Percentiles rank a stretch among this genome's conserved stretches.
Evolutionary conservation across 2,888 invertebrate genomes (phyloP).

Genomic region (Aphodius granarius): DNA sequence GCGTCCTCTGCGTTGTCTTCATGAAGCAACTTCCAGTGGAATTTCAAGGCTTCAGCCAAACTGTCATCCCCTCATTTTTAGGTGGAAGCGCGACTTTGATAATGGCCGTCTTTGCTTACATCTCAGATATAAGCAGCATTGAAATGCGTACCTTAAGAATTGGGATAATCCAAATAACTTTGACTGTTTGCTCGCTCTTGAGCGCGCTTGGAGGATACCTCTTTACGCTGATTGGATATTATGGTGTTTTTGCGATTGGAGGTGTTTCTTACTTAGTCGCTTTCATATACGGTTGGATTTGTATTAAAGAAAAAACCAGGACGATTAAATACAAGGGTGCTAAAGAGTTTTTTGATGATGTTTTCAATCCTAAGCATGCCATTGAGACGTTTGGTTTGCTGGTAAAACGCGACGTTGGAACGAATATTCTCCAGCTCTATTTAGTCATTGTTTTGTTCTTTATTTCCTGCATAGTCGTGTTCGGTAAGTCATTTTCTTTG

Average conservation of each 20-base stretch:
- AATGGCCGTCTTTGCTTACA: slow-evolving; percentile 51
- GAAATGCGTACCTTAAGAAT: slow-evolving; percentile 64
- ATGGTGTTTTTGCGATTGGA: slow-evolving; percentile 43
- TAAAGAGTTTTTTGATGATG: slow-evolving; percentile 40
- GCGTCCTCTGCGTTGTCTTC: slow-evolving; percentile 58
- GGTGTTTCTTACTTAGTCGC: slow-evolving; percentile 42
- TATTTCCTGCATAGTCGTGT: slow-evolving; percentile 19
- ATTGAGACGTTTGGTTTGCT: slow-evolving; percentile 46
- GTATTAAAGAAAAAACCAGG: slow-evolving; percentile 41
- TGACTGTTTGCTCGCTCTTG: slow-evolving; percentile 32
- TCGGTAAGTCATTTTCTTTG: slow-evolving; percentile 16
- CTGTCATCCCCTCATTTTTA: slow-evolving; percentile 59
- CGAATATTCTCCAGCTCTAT: slow-evolving; percentile 41
- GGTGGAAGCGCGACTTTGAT: slow-evolving; percentile 59
- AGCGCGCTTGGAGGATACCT: slow-evolving; percentile 44
- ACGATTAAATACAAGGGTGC: slow-evolving; percentile 31
- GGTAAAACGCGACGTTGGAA: slow-evolving; percentile 40
- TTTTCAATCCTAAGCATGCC: slow-evolving; percentile 47
- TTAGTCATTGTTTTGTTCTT: slow-evolving; percentile 38
- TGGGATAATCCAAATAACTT: slow-evolving; percentile 57
- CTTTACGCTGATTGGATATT: slow-evolving; percentile 44
- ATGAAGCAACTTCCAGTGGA: slow-evolving; percentile 59
- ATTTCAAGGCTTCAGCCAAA: slow-evolving; percentile 59
- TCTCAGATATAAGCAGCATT: slow-evolving; percentile 55
- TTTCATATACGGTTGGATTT: slow-evolving; percentile 46